A percentile compares a stretch with the other conserved stretches of the same genome.
Evolutionary conservation across 2,113 vertebrate genomes (phyloP).

Genomic region (Scytalopus superciliaris): DNA sequence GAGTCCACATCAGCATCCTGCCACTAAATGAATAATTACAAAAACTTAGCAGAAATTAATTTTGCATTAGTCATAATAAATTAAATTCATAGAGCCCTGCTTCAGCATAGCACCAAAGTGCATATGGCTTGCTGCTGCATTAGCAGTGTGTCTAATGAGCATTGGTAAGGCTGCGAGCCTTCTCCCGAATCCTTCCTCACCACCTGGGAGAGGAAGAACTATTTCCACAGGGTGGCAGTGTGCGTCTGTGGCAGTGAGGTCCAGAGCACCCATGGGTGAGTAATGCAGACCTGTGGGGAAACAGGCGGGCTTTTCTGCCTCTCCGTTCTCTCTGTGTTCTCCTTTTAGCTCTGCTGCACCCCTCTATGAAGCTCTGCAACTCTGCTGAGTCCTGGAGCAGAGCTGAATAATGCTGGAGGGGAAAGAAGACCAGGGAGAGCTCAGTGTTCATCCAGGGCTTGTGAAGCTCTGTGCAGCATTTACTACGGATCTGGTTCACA

Average conservation of each 20-base stretch:
- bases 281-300: background rate
- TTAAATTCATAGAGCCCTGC: background rate
- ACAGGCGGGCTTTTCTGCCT: background rate
- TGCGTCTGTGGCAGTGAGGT: background rate
- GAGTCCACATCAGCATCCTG: background rate
- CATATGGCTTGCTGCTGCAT: background rate
- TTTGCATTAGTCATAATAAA: conserved; percentile 7
- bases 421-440: background rate
- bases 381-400: background rate
- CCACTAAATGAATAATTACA: background rate
- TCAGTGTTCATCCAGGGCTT: background rate
- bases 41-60: background rate
- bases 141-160: background rate
- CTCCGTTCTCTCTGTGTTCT: fast-evolving
- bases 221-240: conserved; percentile 56
- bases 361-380: background rate
- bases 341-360: background rate
- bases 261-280: background rate
- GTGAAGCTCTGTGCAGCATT: background rate
- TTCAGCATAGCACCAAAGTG: background rate
- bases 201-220: background rate
- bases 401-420: background rate
- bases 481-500: background rate
- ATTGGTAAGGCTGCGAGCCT: fast-evolving
- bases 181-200: background rate